Conservation (phyloP, 2,113 vertebrate genomes). For the Tor tambroides region DNA sequence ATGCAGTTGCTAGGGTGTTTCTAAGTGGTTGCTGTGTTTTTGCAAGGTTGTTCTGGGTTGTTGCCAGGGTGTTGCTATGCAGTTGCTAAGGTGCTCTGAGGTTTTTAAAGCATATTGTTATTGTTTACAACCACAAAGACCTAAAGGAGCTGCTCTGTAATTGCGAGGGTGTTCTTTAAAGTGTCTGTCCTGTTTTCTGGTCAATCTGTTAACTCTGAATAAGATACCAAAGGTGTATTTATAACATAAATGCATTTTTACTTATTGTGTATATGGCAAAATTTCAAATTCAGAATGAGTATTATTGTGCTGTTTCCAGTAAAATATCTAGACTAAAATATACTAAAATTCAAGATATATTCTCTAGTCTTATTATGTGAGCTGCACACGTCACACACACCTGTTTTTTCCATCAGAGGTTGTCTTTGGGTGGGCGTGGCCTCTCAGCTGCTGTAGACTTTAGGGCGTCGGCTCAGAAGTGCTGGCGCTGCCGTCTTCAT, state of each 20-base stretch:
- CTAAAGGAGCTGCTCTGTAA: no score
- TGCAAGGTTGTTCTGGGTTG: no score
- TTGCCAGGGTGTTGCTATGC: no score
- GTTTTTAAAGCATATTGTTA: no score
- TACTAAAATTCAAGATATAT: not conserved
- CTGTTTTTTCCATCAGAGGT: conserved; percentile 52
- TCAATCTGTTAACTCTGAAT: not conserved
- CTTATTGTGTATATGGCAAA: not conserved
- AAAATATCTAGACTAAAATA: not conserved
- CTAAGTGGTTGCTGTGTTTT: no score
- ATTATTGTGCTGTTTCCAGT: not conserved
- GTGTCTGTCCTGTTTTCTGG: not conserved
- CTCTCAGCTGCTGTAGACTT: conserved; percentile 48
- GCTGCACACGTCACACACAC: conserved; percentile 26
- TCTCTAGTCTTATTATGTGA: not conserved
- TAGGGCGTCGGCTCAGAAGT: conserved; percentile 29
- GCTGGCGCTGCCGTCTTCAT: conserved; percentile 23
- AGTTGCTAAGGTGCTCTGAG: no score
- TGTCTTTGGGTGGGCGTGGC: conserved; percentile 27
- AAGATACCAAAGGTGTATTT: not conserved
- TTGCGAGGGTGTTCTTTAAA: not conserved
- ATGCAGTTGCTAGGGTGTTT: not conserved
- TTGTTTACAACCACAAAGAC: no score
- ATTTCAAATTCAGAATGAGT: not conserved
- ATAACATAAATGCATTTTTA: not conserved